Conservation (phyloP, 2,797 vertebrate species). For the Mus spretus region DNA sequence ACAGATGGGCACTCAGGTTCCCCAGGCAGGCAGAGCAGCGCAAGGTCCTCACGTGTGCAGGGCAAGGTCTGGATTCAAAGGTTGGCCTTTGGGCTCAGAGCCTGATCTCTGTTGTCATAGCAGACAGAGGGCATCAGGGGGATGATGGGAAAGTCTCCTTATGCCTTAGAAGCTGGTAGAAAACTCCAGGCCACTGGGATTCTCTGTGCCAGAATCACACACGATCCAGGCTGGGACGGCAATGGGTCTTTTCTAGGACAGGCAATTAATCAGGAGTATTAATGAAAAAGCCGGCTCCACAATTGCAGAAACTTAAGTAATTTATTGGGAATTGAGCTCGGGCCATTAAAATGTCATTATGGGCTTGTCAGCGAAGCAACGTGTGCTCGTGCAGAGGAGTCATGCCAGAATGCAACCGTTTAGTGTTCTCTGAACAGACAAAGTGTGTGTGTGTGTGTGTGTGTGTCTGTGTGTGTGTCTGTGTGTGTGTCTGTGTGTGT, state of each 20-base stretch:
- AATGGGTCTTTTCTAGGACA: constrained; percentile 22
- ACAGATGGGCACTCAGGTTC: background rate
- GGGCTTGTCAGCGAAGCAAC: constrained; percentile 49
- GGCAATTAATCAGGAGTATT: constrained; percentile 79
- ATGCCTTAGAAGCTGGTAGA: background rate
- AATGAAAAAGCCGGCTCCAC: constrained; percentile 75
- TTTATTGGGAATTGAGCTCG: constrained; percentile 80
- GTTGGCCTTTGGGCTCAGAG: background rate
- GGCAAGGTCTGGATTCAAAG: background rate
- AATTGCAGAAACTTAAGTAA: constrained; percentile 77
- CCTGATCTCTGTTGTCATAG: background rate
- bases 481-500: too few relatives aligned
- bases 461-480: too few relatives aligned
- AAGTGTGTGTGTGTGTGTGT: too few relatives aligned
- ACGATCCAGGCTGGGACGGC: background rate
- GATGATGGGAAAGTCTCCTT: background rate
- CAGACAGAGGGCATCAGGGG: background rate
- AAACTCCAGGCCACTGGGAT: background rate
- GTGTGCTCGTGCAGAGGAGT: background rate
- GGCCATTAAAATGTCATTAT: constrained; percentile 80
- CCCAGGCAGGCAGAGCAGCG: background rate
- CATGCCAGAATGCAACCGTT: constrained; percentile 41
- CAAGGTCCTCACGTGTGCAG: background rate
- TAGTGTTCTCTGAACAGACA: background rate
- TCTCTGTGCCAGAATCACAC: background rate